These are phyloP conservation scores for Vultur gryphus DNA, from an alignment of 2,797 vertebrate species.

Conservation along the genomic window DNA sequence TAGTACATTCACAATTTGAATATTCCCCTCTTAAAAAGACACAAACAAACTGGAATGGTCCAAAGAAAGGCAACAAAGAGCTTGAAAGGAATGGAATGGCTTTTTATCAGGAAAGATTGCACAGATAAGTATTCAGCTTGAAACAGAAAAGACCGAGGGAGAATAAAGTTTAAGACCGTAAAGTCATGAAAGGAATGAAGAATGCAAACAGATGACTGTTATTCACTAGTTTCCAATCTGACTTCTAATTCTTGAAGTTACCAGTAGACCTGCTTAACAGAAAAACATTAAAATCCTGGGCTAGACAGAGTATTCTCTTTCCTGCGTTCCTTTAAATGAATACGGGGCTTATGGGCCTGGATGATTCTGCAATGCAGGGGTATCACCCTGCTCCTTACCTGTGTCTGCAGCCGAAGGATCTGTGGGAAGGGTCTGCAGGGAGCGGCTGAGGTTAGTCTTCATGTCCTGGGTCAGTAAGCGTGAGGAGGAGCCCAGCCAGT, in stretches of 20 bases:
- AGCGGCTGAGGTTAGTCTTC: constrained; percentile 90
- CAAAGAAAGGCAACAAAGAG: not conserved
- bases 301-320: not conserved
- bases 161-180: not conserved
- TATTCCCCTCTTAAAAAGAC: not conserved
- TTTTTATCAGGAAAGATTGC: not conserved
- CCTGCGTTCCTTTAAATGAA: not conserved
- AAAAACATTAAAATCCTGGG: not conserved
- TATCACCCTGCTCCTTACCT: constrained; percentile 46
- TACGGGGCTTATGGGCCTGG: not conserved
- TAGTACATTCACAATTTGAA: not conserved
- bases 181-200: not conserved
- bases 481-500: constrained; percentile 92
- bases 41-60: not conserved
- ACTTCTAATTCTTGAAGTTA: not conserved
- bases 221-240: not conserved
- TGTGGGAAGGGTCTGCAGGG: constrained; percentile 91
- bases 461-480: constrained; percentile 87
- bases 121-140: not conserved
- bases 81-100: not conserved
- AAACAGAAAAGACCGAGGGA: not conserved
- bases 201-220: not conserved
- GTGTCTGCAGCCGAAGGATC: constrained; percentile 59
- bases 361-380: not conserved
- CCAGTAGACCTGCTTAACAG: not conserved